These are phyloP conservation scores for Drosophila mojavensis DNA, from an alignment of 1,140 invertebrate species.

Conservation along the genomic window DNA sequence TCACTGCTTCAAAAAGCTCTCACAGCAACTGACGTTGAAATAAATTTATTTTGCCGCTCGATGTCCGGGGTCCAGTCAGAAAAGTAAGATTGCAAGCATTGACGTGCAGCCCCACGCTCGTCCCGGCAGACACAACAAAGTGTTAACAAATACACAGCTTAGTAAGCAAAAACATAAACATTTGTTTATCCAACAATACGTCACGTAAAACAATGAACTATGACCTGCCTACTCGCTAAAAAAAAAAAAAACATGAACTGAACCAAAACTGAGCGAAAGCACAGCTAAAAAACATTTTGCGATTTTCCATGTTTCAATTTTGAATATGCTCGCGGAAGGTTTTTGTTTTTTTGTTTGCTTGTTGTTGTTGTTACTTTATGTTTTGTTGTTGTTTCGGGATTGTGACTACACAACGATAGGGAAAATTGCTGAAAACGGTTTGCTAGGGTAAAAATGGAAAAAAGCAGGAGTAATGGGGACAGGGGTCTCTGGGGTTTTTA, in stretches of 20 bases:
- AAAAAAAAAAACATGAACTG: slow-evolving; percentile 25
- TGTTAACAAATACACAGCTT: slow-evolving; percentile 43
- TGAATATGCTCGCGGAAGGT: slow-evolving; percentile 52
- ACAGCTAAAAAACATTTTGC: slow-evolving; percentile 22
- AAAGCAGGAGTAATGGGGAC: not conserved
- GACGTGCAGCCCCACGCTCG: not conserved
- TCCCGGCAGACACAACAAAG: slow-evolving; percentile 9
- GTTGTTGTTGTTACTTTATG: slow-evolving; percentile 13
- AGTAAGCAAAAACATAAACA: slow-evolving; percentile 70
- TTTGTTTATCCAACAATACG: slow-evolving; percentile 64
- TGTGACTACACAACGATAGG: slow-evolving; percentile 38
- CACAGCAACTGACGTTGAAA: slow-evolving; percentile 20
- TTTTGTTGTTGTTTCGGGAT: slow-evolving; percentile 8
- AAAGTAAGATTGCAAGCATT: slow-evolving; percentile 48
- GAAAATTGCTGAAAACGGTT: slow-evolving; percentile 53
- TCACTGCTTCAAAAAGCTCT: slow-evolving; percentile 14
- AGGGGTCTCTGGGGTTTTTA: slow-evolving; percentile 8
- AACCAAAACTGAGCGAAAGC: slow-evolving; percentile 24
- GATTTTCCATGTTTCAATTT: slow-evolving; percentile 67
- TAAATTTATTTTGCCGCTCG: slow-evolving; percentile 12
- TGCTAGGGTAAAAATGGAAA: not conserved
- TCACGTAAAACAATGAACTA: slow-evolving; percentile 61
- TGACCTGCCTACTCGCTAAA: slow-evolving; percentile 10
- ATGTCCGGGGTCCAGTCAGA: slow-evolving; percentile 43
- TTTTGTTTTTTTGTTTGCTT: not conserved